These are phyloP conservation scores for Eubucco bourcierii DNA, from an alignment of 2,113 vertebrate genomes.

Conservation along the genomic window DNA sequence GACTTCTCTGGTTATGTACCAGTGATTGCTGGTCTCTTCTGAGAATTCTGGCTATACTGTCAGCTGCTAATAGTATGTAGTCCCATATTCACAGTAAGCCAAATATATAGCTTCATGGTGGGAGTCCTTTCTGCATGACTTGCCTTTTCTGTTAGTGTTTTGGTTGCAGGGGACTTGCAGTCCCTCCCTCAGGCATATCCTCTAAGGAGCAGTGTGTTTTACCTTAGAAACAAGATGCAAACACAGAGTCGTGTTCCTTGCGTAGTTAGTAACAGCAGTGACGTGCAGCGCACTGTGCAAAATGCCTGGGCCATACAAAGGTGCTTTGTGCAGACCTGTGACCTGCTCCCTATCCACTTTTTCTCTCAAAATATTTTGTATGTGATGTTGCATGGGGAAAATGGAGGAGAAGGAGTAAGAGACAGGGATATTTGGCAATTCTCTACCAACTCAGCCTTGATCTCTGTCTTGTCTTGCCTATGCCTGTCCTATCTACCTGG, in stretches of 20 bases:
- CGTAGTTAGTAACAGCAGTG: not conserved
- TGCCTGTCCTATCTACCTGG: not conserved
- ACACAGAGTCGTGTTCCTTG: not conserved
- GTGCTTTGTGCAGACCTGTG: slow-evolving; percentile 21
- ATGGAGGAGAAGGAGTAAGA: not conserved
- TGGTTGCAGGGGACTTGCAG: not conserved
- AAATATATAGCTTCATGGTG: not conserved
- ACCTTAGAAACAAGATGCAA: slow-evolving; percentile 6
- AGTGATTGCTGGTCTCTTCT: not conserved
- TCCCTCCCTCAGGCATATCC: not conserved
- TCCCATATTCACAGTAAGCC: not conserved
- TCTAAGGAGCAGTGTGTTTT: slow-evolving; percentile 43
- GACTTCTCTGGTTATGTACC: not conserved
- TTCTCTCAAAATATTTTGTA: not conserved
- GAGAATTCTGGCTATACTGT: not conserved
- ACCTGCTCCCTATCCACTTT: not conserved
- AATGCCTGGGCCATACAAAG: not conserved
- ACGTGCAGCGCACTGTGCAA: not conserved
- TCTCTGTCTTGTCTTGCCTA: not conserved
- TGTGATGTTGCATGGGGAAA: not conserved
- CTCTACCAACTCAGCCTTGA: not conserved
- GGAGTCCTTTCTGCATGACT: not conserved
- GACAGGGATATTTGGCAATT: not conserved
- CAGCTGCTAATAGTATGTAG: not conserved
- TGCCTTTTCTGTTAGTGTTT: slow-evolving; percentile 25